phyloP scores from a whole-genome alignment of 2,113 vertebrate genomes.

The Tonatia bakeri region DNA sequence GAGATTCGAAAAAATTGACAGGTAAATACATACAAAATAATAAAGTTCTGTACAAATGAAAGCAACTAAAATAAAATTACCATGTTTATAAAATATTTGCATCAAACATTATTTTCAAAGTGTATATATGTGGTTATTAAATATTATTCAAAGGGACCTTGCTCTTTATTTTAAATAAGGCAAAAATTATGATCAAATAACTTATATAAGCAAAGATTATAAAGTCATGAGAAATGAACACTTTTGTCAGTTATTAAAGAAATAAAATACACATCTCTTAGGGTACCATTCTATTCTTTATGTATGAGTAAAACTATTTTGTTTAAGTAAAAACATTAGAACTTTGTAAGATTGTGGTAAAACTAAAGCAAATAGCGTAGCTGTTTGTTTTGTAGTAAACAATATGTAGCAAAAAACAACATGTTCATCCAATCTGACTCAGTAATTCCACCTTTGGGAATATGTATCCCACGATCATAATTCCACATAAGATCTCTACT shows the following conservation, averaged over 20 bases:
- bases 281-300: not conserved
- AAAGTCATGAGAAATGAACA: not conserved
- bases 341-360: not conserved
- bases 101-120: not conserved
- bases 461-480: not conserved
- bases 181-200: not conserved
- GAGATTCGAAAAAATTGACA: not conserved
- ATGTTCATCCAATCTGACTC: not conserved
- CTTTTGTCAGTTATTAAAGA: not conserved
- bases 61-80: not conserved
- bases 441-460: conserved; percentile 4
- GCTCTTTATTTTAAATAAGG: not conserved
- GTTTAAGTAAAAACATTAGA: not conserved
- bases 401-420: not conserved
- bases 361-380: not conserved
- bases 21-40: not conserved
- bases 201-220: not conserved
- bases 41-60: not conserved
- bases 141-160: not conserved
- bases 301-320: not conserved
- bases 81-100: not conserved
- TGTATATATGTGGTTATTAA: not conserved
- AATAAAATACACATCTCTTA: not conserved
- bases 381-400: conserved; percentile 22
- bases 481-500: not conserved